Conservation (phyloP, 2,113 vertebrate species). For the Periophthalmus modestus region DNA sequence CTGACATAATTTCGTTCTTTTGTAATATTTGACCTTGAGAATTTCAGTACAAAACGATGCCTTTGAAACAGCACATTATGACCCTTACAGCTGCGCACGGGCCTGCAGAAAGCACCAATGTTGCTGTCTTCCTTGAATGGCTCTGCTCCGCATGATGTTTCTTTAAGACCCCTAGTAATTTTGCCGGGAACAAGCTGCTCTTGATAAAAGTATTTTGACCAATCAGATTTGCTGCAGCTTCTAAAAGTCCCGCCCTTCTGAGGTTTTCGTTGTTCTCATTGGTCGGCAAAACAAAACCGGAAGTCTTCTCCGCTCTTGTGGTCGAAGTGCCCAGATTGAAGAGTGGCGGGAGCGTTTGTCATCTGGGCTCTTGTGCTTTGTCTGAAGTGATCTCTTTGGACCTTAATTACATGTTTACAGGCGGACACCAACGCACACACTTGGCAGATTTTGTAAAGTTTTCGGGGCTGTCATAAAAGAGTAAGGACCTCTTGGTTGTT, state of each 20-base stretch:
- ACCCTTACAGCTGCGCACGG: not conserved
- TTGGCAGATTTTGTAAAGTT: not conserved
- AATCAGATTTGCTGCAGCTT: not conserved
- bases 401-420: not conserved
- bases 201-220: not conserved
- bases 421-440: not conserved
- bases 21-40: not conserved
- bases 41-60: not conserved
- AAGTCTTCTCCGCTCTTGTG: conserved; percentile 49
- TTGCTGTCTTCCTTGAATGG: not conserved
- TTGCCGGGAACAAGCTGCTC: conserved; percentile 23
- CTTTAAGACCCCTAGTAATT: conserved; percentile 20
- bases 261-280: conserved; percentile 14
- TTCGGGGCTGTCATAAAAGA: not conserved
- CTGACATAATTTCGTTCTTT: not conserved
- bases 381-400: conserved; percentile 1
- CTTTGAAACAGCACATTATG: not conserved
- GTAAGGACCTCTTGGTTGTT: not conserved
- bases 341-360: conserved; percentile 74
- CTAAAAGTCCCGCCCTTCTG: not conserved
- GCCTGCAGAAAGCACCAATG: not conserved
- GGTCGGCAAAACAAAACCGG: conserved; percentile 28
- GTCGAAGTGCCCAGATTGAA: conserved; percentile 55
- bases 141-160: not conserved
- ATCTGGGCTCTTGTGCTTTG: not conserved